Evolutionary conservation across 2,113 vertebrate genomes (phyloP).

Genomic region (Mirounga angustirostris): DNA sequence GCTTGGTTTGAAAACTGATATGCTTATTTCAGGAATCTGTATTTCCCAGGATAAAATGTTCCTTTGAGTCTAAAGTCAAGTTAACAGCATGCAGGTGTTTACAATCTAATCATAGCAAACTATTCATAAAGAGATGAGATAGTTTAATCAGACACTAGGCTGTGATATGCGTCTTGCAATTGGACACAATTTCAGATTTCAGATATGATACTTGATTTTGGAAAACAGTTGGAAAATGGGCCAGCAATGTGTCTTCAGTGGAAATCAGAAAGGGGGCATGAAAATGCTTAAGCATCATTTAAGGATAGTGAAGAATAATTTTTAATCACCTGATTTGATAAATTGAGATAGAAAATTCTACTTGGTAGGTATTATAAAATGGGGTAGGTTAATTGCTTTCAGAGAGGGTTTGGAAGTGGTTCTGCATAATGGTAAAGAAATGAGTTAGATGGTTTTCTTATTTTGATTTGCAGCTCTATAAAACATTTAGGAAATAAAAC

Average conservation of each 20-base stretch:
- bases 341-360: conserved; percentile 54
- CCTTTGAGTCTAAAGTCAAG: conserved; percentile 72
- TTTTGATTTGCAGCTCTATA: conserved; percentile 76
- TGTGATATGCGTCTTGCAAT: conserved; percentile 55
- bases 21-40: conserved; percentile 67
- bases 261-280: conserved; percentile 49
- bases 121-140: conserved; percentile 59
- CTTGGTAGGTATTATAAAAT: conserved; percentile 32
- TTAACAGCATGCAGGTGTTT: conserved; percentile 75
- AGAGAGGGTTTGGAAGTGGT: conserved; percentile 45
- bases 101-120: conserved; percentile 73
- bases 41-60: conserved; percentile 63
- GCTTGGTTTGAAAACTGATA: conserved; percentile 49
- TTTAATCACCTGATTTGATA: conserved; percentile 66
- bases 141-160: conserved; percentile 57
- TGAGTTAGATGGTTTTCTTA: conserved; percentile 54
- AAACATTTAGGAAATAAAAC: conserved; percentile 71
- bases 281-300: conserved; percentile 60
- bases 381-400: conserved; percentile 30
- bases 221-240: conserved; percentile 67
- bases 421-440: conserved; percentile 52
- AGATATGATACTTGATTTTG: conserved; percentile 66
- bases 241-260: conserved; percentile 37
- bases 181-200: conserved; percentile 72
- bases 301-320: conserved; percentile 60